These are phyloP conservation scores for Clarias fuscus DNA, from an alignment of 2,797 vertebrate species.

Conservation along the genomic window DNA sequence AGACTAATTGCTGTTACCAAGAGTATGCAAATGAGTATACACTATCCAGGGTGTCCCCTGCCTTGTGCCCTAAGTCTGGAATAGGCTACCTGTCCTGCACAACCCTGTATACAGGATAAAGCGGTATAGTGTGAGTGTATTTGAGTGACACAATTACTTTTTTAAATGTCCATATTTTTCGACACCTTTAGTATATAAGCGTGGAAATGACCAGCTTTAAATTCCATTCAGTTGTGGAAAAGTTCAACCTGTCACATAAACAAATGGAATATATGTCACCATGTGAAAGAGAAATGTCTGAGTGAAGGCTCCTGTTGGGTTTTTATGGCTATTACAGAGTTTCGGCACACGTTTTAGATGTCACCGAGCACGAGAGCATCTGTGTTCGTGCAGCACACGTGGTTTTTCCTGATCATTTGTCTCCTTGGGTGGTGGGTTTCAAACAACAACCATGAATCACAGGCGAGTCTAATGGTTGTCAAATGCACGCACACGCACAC, in stretches of 20 bases:
- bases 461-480: slow-evolving; percentile 41
- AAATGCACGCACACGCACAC: slow-evolving; percentile 1
- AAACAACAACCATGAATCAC: slow-evolving; percentile 50
- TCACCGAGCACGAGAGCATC: slow-evolving; percentile 17
- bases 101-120: no score
- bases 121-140: no score
- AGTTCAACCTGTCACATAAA: background rate
- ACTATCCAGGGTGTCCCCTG: no score
- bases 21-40: no score
- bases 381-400: slow-evolving; percentile 14
- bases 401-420: slow-evolving; percentile 41
- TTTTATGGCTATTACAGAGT: background rate
- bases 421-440: slow-evolving; percentile 35
- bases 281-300: background rate
- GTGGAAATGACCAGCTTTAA: background rate
- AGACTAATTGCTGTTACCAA: no score
- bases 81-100: no score
- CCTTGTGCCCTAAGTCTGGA: no score
- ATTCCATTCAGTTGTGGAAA: background rate
- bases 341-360: background rate
- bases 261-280: background rate
- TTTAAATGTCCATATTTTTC: background rate
- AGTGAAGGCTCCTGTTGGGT: background rate
- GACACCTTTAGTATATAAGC: background rate
- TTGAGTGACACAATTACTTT: background rate